These are phyloP conservation scores for Silvanus unidentatus DNA, from an alignment of 2,888 invertebrate genomes.

Conservation along the genomic window DNA sequence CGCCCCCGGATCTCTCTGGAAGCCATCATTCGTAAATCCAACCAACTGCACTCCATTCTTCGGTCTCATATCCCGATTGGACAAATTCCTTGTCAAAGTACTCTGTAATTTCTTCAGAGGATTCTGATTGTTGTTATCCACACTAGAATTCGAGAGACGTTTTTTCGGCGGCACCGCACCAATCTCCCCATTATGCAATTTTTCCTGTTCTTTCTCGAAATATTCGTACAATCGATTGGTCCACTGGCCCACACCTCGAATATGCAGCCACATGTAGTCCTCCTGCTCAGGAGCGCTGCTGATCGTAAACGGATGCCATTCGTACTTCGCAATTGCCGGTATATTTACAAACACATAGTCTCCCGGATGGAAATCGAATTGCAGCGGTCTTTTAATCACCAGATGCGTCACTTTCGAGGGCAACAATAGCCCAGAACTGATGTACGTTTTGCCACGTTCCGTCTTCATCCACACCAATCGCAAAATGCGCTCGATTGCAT, in stretches of 20 bases:
- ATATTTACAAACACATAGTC: conserved; percentile 93
- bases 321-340: conserved; percentile 84
- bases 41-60: conserved; percentile 39
- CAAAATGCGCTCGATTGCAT: conserved; percentile 69
- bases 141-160: conserved; percentile 30
- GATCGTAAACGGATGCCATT: conserved; percentile 97
- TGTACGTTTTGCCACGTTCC: conserved; percentile 80
- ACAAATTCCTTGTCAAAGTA: conserved; percentile 50
- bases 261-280: conserved; percentile 89
- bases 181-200: conserved; percentile 62
- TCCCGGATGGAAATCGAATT: conserved; percentile 85
- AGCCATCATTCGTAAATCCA: conserved; percentile 41
- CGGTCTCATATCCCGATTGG: conserved; percentile 43
- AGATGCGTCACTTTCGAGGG: conserved; percentile 89
- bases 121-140: conserved; percentile 34
- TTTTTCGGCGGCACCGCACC: conserved; percentile 35
- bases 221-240: conserved; percentile 80
- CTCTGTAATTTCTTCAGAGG: conserved; percentile 42
- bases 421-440: conserved; percentile 77
- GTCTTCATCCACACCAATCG: conserved; percentile 59
- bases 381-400: conserved; percentile 78
- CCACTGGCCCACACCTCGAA: conserved; percentile 92
- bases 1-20: conserved; percentile 31
- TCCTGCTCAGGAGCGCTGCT: conserved; percentile 93
- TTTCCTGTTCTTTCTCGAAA: conserved; percentile 76